Percentiles rank a stretch among this genome's conserved stretches.
These are phyloP conservation scores for Salmo trutta DNA, from an alignment of 2,797 vertebrate genomes.

Conservation along the genomic window DNA sequence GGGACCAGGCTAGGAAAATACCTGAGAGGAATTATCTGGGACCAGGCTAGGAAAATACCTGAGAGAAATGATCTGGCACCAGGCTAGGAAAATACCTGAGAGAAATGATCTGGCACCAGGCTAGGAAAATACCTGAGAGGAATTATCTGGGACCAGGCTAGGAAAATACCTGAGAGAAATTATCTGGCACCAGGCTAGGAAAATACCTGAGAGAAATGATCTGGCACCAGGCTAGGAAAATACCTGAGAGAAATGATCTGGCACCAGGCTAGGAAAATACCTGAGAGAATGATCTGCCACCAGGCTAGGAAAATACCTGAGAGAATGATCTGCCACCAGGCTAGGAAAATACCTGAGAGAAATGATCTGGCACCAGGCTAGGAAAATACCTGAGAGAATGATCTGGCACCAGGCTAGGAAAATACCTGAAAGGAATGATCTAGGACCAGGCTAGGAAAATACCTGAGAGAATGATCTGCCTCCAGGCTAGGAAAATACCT, in stretches of 20 bases:
- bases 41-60: neutral
- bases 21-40: neutral
- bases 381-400: too few relatives aligned
- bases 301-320: too few relatives aligned
- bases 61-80: neutral
- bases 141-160: neutral
- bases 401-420: too few relatives aligned
- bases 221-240: neutral
- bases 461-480: too few relatives aligned
- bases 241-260: neutral
- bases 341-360: too few relatives aligned
- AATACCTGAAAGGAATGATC: too few relatives aligned
- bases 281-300: too few relatives aligned
- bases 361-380: too few relatives aligned
- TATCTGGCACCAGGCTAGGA: neutral
- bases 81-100: neutral
- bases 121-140: neutral
- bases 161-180: too few relatives aligned
- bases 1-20: neutral
- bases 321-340: too few relatives aligned
- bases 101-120: neutral
- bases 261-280: neutral
- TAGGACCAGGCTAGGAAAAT: too few relatives aligned
- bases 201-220: neutral
- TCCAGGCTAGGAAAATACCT: too few relatives aligned